Evolutionary conservation across 2,888 invertebrate species (phyloP).

Genomic region (Hipparchia sbordonii): DNA sequence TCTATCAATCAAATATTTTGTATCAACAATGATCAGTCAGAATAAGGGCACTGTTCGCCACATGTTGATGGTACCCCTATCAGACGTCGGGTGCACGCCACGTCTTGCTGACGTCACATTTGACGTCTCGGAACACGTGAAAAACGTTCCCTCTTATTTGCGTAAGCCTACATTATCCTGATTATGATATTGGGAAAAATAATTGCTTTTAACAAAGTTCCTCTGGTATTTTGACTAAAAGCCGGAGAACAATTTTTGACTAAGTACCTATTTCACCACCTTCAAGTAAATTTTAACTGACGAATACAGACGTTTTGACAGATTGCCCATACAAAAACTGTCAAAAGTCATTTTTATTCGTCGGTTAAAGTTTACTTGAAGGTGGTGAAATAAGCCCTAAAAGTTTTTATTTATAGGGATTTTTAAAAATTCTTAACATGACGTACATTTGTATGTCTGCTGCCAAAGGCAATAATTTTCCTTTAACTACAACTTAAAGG

Average conservation of each 20-base stretch:
- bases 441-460: too few species aligned
- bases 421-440: too few species aligned
- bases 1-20: neutral
- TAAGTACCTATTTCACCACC: too few species aligned
- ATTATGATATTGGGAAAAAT: conserved; percentile 35
- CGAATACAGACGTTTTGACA: too few species aligned
- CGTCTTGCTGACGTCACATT: conserved; percentile 63
- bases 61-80: conserved; percentile 66
- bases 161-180: conserved; percentile 39
- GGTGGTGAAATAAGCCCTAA: too few species aligned
- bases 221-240: neutral
- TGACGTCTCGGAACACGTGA: conserved; percentile 59
- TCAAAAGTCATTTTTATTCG: too few species aligned
- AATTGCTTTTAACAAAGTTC: conserved; percentile 28
- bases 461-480: too few species aligned
- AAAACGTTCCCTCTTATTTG: conserved; percentile 40
- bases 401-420: too few species aligned
- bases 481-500: too few species aligned
- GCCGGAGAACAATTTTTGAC: neutral
- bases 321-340: too few species aligned
- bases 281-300: too few species aligned
- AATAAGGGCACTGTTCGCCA: conserved; percentile 35
- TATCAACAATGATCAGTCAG: conserved; percentile 15
- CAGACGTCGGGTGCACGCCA: conserved; percentile 72
- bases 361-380: too few species aligned